Conservation (phyloP, 2,888 invertebrate genomes). For the Scelioninae gen. 1 region DNA sequence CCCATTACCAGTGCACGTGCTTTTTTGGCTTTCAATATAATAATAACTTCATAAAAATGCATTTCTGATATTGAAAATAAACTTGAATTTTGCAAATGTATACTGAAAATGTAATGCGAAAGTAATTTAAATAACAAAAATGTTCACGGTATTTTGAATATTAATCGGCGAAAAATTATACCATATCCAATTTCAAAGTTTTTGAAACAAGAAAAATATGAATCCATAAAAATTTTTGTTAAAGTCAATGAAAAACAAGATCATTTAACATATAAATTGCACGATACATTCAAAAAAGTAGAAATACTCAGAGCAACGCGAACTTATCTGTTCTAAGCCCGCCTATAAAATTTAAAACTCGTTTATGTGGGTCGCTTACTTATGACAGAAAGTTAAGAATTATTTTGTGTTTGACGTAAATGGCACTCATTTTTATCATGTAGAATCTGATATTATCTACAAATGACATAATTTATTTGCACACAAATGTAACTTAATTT, state of each 20-base stretch:
- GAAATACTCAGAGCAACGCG: conserved; percentile 14
- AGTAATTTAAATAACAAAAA: no score
- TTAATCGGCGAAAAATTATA: no score
- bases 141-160: no score
- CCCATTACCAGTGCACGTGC: no score
- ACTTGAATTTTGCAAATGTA: no score
- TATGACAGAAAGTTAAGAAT: conserved; percentile 37
- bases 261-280: conserved; percentile 2
- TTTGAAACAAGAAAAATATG: no score
- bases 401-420: conserved; percentile 51
- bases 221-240: no score
- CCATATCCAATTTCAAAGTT: no score
- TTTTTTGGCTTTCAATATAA: no score
- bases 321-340: conserved; percentile 41
- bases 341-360: conserved; percentile 55
- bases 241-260: neutral
- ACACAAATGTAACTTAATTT: conserved; percentile 12
- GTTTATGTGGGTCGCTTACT: conserved; percentile 56
- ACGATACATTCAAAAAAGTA: conserved; percentile 9
- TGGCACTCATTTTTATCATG: conserved; percentile 30
- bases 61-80: no score
- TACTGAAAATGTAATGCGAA: no score
- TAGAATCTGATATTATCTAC: conserved; percentile 21
- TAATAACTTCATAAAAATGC: no score
- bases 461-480: conserved; percentile 36